phyloP scores from a whole-genome alignment of 2,797 vertebrate genomes.

The Cygnus olor region DNA sequence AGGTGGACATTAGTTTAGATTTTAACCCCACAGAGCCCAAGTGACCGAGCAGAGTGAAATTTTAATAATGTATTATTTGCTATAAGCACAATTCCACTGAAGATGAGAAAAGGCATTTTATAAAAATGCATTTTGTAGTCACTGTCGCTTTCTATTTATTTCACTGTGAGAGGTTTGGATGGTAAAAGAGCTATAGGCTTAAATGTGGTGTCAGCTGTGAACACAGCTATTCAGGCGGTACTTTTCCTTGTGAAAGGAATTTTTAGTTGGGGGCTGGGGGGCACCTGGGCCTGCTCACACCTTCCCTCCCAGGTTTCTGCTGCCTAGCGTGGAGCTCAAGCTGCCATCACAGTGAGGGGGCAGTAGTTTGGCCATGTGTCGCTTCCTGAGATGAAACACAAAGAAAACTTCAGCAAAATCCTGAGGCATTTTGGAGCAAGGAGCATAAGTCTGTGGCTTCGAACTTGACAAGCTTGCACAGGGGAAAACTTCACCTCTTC shows the following conservation, averaged over 20 bases:
- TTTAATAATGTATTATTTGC: background rate
- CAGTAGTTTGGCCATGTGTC: background rate
- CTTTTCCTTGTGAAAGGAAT: background rate
- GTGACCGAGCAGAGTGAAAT: background rate
- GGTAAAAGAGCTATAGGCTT: background rate
- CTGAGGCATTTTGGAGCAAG: background rate
- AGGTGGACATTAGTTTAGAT: background rate
- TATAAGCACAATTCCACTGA: background rate
- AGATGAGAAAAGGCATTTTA: background rate
- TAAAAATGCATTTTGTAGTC: background rate
- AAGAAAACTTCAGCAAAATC: background rate
- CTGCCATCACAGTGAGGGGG: background rate
- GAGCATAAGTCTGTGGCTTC: background rate
- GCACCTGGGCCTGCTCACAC: background rate
- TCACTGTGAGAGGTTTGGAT: background rate
- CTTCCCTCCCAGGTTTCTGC: background rate
- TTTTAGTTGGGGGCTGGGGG: no score
- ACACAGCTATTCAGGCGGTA: background rate
- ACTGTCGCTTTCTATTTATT: background rate
- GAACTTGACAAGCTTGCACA: background rate
- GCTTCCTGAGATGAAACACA: background rate
- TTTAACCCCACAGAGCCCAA: background rate
- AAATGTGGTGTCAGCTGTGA: background rate
- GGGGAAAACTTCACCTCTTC: background rate
- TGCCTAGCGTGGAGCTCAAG: background rate